Base-by-base conservation (phyloP, 2,888 invertebrate genomes). In the Chouioia cunea region DNA sequence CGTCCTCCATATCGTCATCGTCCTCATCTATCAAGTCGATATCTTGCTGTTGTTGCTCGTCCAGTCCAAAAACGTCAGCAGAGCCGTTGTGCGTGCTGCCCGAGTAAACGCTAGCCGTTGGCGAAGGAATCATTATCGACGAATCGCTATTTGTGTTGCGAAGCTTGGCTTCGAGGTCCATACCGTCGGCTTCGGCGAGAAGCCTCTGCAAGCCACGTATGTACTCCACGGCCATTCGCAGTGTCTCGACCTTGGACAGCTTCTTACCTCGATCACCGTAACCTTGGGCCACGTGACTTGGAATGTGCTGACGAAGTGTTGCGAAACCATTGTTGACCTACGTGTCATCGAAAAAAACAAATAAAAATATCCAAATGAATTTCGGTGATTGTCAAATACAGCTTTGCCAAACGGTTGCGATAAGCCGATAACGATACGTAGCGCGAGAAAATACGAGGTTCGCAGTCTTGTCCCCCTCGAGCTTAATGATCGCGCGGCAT, bases 181-280 rank as follows among this genome's bases (percentile, higher is more conserved):
- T 82, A 1, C 83, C 83, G 75, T 90, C 89, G 2, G 92, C 91
- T 64, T 92, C 90, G 36, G 92, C 91, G 8, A 96, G 84, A 50
- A 96, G 84, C 77, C 90, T 90, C 83, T 96, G 94, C 63, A 96
- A 86, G 74, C 93, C 93, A 74, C 93, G 87, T 75, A 96, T 96
- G 80, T 96, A 96, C 81, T 96, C 95, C 0, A 96, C 95, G 8
- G 96, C 96, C 92, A 95, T 95, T 58, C 94, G 89, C 52, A 96
- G 85, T 0, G 96, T 96, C 86, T 96, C 96, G 2, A 95, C 95
- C 88, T 95, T 95, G 79, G 93, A 93, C 4, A 94, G 86, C 80
- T 95, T 95, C 80, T 94, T 95, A 23, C 92, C 91, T 75, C 91
- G 86, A 59, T 85, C 85, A 18, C 91, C 91, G 52, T 89, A 90